Percentiles rank a stretch among this genome's conserved stretches.
phyloP scores from a whole-genome alignment of 2,113 vertebrate genomes.

The Caranx ignobilis region DNA sequence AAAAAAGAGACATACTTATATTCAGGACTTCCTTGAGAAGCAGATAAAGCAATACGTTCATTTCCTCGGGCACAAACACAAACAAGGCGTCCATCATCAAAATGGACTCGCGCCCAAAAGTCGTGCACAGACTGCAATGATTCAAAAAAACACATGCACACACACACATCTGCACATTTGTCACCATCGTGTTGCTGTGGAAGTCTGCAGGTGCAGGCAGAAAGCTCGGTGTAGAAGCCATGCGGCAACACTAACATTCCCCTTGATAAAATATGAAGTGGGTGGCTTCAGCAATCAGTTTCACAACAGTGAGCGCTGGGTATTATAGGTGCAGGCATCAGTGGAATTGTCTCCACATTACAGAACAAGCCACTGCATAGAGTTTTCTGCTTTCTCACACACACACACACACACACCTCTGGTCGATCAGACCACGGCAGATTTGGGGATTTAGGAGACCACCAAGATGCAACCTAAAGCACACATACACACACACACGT shows the following conservation, averaged over 20 bases:
- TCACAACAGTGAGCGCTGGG: constrained; percentile 13
- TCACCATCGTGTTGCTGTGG: neutral
- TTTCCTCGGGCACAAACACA: neutral
- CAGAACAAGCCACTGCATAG: neutral
- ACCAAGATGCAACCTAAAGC: constrained; percentile 28
- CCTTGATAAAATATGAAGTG: neutral
- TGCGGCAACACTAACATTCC: neutral
- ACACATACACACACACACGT: constrained; percentile 14
- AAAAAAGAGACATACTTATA: neutral
- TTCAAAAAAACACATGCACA: neutral
- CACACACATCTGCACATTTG: neutral
- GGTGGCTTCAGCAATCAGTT: neutral
- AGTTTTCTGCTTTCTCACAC: neutral
- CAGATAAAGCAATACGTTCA: neutral
- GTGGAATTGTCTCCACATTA: neutral
- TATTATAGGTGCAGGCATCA: neutral
- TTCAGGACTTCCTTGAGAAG: neutral
- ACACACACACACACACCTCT: neutral
- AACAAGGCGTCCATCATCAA: neutral
- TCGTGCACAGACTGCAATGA: neutral
- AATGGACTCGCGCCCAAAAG: neutral
- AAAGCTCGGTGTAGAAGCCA: neutral
- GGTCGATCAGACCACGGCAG: constrained; percentile 31
- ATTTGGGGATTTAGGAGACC: constrained; percentile 43
- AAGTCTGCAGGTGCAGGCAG: neutral